Evolutionary conservation across 2,797 vertebrate genomes (phyloP).

Genomic region (Chromis chromis): DNA sequence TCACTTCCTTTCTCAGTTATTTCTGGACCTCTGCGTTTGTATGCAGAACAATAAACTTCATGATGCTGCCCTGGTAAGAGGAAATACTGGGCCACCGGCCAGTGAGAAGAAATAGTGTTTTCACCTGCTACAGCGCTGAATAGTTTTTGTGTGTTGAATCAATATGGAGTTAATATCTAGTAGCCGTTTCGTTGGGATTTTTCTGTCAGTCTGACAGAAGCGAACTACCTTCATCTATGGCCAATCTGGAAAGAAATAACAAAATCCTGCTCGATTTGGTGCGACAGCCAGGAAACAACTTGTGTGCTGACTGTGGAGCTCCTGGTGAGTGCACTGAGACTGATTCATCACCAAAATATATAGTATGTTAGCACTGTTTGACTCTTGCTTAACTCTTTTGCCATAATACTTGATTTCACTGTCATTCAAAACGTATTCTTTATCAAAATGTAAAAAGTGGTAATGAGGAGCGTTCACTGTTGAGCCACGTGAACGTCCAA

Average conservation of each 20-base stretch:
- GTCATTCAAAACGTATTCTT: not conserved
- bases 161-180: slow-evolving; percentile 59
- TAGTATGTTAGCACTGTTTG: too few species aligned
- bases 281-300: slow-evolving; percentile 82
- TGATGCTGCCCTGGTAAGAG: slow-evolving; percentile 69
- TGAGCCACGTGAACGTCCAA: slow-evolving; percentile 5
- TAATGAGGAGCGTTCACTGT: not conserved
- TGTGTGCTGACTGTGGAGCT: slow-evolving; percentile 90
- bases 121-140: slow-evolving; percentile 27
- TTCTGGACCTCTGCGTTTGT: slow-evolving; percentile 72
- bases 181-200: slow-evolving; percentile 39
- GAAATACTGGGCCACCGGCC: slow-evolving; percentile 62
- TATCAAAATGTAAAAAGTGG: not conserved
- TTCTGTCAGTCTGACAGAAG: slow-evolving; percentile 33
- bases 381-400: not conserved
- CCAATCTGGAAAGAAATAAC: slow-evolving; percentile 87
- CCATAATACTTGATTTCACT: not conserved
- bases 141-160: slow-evolving; percentile 1
- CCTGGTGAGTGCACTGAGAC: slow-evolving; percentile 81
- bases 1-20: slow-evolving; percentile 84
- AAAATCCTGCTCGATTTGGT: slow-evolving; percentile 85
- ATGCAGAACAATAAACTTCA: slow-evolving; percentile 77
- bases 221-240: slow-evolving; percentile 70
- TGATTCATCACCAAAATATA: not conserved
- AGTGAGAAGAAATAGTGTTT: slow-evolving; percentile 40